Evolutionary conservation across 2,888 invertebrate species (phyloP), one percentile per base, ranked within the genome.

Genomic region (Drosophila antonietae): DNA sequence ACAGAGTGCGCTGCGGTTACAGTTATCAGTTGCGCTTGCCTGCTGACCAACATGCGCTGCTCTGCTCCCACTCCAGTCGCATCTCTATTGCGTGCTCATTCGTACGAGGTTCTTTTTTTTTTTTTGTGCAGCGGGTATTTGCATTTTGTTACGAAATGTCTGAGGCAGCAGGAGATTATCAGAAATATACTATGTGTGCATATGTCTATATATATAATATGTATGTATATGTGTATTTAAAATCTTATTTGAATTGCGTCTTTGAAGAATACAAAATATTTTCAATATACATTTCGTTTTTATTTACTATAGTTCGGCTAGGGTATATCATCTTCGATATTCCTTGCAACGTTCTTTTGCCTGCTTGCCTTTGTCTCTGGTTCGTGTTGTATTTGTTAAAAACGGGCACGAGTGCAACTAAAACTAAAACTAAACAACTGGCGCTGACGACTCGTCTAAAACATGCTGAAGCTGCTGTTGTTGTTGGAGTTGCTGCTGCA

Each of bases 391-490:
- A 71, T 87, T 87, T 82, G 78, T 68, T 75, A 39, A 74, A 82
- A 82, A 83, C 65, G 81, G 69, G 68, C 81, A 83, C 64, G 76
- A 77, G 78, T 56, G 62, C 77, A 76, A 75, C 71, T 68, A 63
- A 75, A 75, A 68, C 83, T 72, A 69, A 74, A 72, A 67, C 66
- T 66, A 67, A 75, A 80, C 67, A 83, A 70, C 67, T 66, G 28
- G 28, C 55, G 80, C 64, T 62, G 64, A 65, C 64, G 59, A 65
- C 63, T 75, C 53, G 60, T 51, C 64, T 70, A 65, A 74, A 74
- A 60, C 73, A 63, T 46, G 68, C 53, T 68, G 68, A 53, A 57
- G 59, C 51, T 73, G 59, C 37, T 59, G 66, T 58, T 49, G 59
- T 56, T 59, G 61, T 23, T 56, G 67, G 55, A 33, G 44, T 44